Base-by-base conservation (phyloP, 2,113 vertebrate genomes). In the Malaclemys terrapin region DNA sequence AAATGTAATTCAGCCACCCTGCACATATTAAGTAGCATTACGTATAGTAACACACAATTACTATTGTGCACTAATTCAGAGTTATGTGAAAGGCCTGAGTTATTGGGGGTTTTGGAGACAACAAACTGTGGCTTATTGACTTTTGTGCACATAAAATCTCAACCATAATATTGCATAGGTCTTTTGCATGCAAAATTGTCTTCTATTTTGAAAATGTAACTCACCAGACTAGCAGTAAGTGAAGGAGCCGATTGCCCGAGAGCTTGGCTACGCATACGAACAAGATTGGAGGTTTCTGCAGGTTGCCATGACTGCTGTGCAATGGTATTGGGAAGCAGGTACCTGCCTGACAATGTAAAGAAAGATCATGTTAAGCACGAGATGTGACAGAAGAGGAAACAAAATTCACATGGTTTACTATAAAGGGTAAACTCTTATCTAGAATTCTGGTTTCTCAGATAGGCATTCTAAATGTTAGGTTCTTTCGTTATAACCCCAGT, bases 211-310 rank as follows among this genome's bases (percentile, higher is more conserved):
- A 93, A 96, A 89, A 3, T 4, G 27, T 69, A 92, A 99, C 99
- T 98, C 96, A 99, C 99, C 98, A 98, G 91, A 94, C 97, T 99
- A 95, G 98, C 99, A 8, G 98, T 99, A 88, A 99, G 99, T 3
- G 98, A 99, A 35, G 99, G 99, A 35, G 99, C 99, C 0, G 99
- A 99, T 95, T 99, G 99, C 10, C 99, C 99, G 2, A 99, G 98
- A 47, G 99, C 98, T 89, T 99, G 98, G 84, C 99, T 99, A 81
- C 98, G 98, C 99, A 99, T 99, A 69, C 99, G 99, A 94, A 99
- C 97, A 82, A 99, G 99, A 97, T 99, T 99, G 38, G 99, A 99
- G 4, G 97, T 98, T 93, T 99, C 99, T 0, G 97, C 22, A 0
- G 98, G 95, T 8, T 98, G 98, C 98, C 98, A 99, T 2, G 96